Conservation (phyloP, 2,113 vertebrate species). For the Leucoraja erinaceus region DNA sequence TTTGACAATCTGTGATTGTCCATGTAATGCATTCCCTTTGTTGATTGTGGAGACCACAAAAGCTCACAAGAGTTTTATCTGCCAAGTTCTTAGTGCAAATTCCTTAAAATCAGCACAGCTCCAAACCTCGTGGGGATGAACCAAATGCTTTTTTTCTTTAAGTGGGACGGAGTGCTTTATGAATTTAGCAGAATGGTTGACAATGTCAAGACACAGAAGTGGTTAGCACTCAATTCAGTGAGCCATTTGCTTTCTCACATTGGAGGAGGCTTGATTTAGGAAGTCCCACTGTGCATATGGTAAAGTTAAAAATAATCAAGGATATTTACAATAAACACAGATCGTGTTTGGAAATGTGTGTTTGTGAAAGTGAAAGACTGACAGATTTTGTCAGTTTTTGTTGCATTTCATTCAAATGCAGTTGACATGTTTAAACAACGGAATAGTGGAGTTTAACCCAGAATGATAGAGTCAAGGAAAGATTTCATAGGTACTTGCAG, state of each 20-base stretch:
- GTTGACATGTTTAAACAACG: neutral
- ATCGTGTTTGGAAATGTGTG: neutral
- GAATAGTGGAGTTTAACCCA: no score
- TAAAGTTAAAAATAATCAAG: neutral
- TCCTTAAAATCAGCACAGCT: neutral
- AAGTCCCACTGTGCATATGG: neutral
- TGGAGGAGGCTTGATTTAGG: neutral
- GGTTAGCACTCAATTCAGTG: neutral
- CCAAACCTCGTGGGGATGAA: neutral
- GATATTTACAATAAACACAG: neutral
- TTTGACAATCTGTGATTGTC: neutral
- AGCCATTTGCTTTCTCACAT: neutral
- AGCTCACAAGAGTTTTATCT: neutral
- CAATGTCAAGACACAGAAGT: neutral
- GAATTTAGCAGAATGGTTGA: neutral
- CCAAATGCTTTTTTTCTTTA: neutral
- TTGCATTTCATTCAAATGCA: neutral
- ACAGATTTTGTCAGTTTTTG: neutral
- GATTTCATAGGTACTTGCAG: no score
- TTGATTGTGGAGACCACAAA: neutral
- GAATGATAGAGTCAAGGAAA: no score
- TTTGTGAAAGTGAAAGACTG: neutral
- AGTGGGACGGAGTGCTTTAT: neutral
- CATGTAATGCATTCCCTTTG: neutral
- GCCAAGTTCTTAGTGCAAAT: neutral